These are phyloP conservation scores for Actenoides lindsayi DNA, from an alignment of 2,113 vertebrate species.

Conservation along the genomic window DNA sequence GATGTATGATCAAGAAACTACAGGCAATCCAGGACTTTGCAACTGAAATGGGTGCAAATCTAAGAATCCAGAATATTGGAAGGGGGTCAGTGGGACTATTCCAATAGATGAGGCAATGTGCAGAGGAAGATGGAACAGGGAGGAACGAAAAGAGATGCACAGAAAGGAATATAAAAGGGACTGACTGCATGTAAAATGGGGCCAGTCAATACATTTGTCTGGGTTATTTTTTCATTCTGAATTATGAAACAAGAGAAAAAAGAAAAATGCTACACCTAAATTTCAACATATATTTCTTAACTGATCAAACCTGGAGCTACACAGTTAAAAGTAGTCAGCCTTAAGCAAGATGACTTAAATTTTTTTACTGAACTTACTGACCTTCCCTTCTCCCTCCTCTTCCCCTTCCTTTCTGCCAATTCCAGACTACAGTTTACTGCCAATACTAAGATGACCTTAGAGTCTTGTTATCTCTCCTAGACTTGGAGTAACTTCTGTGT, in stretches of 20 bases:
- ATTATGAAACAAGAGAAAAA: background rate
- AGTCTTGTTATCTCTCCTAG: background rate
- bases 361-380: background rate
- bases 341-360: background rate
- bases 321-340: background rate
- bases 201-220: background rate
- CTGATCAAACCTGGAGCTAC: background rate
- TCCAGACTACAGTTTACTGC: background rate
- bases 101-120: background rate
- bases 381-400: background rate
- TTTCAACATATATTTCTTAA: background rate
- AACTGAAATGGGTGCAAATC: background rate
- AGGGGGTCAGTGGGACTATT: background rate
- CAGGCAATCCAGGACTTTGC: background rate
- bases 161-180: background rate
- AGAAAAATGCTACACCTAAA: background rate
- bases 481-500: background rate
- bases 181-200: accelerated
- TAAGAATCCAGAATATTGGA: background rate
- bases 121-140: background rate
- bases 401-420: background rate
- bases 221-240: background rate
- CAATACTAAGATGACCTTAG: background rate
- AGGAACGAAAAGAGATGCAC: background rate
- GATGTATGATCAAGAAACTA: background rate